Evolutionary conservation across 2,113 vertebrate species (phyloP), one percentile per base, ranked within the genome.

Genomic region (Octodon degus): DNA sequence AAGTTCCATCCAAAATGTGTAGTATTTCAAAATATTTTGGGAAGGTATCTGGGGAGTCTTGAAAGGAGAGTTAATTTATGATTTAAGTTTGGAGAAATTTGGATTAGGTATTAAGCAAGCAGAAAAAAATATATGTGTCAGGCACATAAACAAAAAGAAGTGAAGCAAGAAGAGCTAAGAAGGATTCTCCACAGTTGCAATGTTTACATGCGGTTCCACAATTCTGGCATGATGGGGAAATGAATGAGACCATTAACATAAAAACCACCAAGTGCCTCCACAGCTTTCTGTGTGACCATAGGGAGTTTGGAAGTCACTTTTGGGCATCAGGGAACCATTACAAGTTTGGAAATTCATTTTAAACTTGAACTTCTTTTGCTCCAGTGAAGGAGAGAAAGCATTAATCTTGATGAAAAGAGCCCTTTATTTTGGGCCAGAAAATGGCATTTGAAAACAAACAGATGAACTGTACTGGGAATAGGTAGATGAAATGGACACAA

Each of bases 271-370:
- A 32, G 32, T 47, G 14, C 27, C 58, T 93, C 34, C 47, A 53
- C 95, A 58, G 11, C 27, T 81, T 92, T 74, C 11, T 1, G 1
- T 85, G 63, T 93, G 86, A 72, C 25, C 10, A 32, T 86, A 76
- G 84, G 6, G n/a, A 84, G n/a, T 89, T 70, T 70, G 22, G 13
- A 80, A 94, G 92, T 95, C 83, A 92, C n/a, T 65, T 76, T 87
- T 55, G 80, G n/a, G 94, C 79, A 93, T 60, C 0, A 62, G 86
- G 91, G 74, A 93, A 53, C 68, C 85, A 87, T 89, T 94, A 70
- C 88, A 96, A 94, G 22, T 95, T 91, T 86, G 94, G 91, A 91
- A 93, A 95, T 86, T 86, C 43, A 43, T 86, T 94, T 32, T 43
- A 74, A 95, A 37, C 7, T 37, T 91, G 40, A 95, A 81, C 43